Conservation (phyloP, 2,113 vertebrate genomes). For the Urocitellus parryii region DNA sequence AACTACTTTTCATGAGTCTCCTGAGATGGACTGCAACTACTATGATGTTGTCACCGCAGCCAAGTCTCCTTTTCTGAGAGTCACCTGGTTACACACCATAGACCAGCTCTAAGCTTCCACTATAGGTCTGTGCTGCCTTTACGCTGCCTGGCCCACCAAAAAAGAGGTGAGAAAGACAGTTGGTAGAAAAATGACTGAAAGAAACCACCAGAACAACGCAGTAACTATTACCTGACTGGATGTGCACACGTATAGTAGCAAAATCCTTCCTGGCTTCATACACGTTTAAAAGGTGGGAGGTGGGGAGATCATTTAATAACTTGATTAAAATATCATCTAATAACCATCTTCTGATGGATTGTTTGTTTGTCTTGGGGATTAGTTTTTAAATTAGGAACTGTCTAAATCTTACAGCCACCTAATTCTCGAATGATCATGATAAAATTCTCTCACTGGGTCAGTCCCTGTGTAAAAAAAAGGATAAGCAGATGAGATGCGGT, state of each 20-base stretch:
- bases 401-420: background rate
- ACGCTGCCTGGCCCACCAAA: background rate
- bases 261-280: background rate
- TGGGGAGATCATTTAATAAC: background rate
- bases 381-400: background rate
- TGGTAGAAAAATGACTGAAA: background rate
- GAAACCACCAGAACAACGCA: background rate
- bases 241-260: background rate
- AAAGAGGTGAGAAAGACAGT: background rate
- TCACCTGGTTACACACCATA: accelerated
- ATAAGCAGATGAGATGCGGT: background rate
- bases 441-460: background rate
- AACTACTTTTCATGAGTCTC: background rate
- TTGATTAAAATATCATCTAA: background rate
- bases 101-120: background rate
- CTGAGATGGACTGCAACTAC: background rate
- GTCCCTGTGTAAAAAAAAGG: background rate
- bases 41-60: background rate
- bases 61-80: background rate
- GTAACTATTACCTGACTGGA: background rate
- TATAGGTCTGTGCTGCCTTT: background rate
- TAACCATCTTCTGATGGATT: background rate
- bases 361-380: background rate
- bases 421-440: background rate
- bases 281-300: background rate